phyloP scores from a whole-genome alignment of 1,140 invertebrate genomes.

The Drosophila obscura region DNA sequence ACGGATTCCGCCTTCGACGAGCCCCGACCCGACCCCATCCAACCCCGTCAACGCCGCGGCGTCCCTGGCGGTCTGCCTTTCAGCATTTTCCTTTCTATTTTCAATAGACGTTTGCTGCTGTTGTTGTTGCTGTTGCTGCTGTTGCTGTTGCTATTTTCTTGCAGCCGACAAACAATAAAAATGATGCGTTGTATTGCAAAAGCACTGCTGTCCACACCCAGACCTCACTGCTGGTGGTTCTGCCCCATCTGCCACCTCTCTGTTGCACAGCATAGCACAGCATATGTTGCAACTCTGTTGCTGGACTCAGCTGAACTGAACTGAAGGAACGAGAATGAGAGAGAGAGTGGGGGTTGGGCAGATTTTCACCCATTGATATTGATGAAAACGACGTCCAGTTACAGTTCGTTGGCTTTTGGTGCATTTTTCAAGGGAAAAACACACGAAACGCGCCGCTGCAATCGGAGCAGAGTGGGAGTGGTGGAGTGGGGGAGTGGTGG shows the following conservation, averaged over 20 bases:
- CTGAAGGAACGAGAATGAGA: constrained; percentile 22
- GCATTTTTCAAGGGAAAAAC: constrained; percentile 77
- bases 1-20: constrained; percentile 34
- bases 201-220: constrained; percentile 73
- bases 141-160: constrained; percentile 51
- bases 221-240: constrained; percentile 4
- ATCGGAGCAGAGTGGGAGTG: not conserved
- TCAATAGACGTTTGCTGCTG: constrained; percentile 66
- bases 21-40: not conserved
- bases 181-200: constrained; percentile 79
- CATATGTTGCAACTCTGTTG: constrained; percentile 76
- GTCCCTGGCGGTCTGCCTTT: constrained; percentile 48
- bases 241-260: constrained; percentile 1
- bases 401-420: constrained; percentile 78
- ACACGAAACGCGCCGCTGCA: constrained; percentile 40
- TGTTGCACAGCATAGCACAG: constrained; percentile 56
- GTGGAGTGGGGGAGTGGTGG: not conserved
- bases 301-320: constrained; percentile 42
- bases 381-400: constrained; percentile 82
- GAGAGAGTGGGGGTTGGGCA: constrained; percentile 6
- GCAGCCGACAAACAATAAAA: constrained; percentile 79
- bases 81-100: constrained; percentile 77
- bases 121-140: constrained; percentile 43
- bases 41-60: not conserved
- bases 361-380: constrained; percentile 74